Conservation (phyloP, 37 sponge, comb jelly and placozoan genomes). For the Aplysina aerophoba region DNA sequence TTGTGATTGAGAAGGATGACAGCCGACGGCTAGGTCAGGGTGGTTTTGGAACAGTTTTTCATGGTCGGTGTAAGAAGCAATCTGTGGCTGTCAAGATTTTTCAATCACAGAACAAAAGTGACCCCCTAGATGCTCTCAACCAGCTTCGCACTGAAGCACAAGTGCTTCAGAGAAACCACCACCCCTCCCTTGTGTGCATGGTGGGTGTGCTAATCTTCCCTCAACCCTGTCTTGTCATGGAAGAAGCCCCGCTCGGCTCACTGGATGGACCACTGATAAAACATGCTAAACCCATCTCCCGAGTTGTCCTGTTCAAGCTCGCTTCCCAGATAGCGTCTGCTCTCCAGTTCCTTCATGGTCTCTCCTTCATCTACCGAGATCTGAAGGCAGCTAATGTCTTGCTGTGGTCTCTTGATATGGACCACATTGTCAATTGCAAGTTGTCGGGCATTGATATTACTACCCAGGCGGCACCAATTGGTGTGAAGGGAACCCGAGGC, state of each 20-base stretch:
- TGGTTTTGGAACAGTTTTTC: conserved; percentile 85
- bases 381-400: conserved; percentile 63
- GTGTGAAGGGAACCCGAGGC: conserved; percentile 39
- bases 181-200: conserved; percentile 58
- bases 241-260: conserved; percentile 58
- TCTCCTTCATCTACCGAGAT: conserved; percentile 45
- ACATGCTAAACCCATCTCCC: conserved; percentile 1
- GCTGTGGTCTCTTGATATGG: conserved; percentile 53
- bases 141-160: conserved; percentile 41
- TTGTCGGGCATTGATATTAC: conserved; percentile 41
- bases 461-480: conserved; percentile 35
- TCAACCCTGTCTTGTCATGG: conserved; percentile 44
- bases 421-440: conserved; percentile 48
- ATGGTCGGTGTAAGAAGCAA: conserved; percentile 62
- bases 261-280: conserved; percentile 30
- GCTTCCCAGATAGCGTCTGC: conserved; percentile 64
- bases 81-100: conserved; percentile 81
- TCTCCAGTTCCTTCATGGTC: conserved; percentile 40
- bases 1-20: conserved; percentile 59
- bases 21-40: conserved; percentile 76
- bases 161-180: conserved; percentile 46
- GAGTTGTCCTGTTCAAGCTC: conserved; percentile 46
- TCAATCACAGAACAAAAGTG: background rate
- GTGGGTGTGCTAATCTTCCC: conserved; percentile 52
- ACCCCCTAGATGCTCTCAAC: conserved; percentile 29